Percentiles rank a stretch among this genome's conserved stretches.
phyloP scores from a whole-genome alignment of 2,888 invertebrate species.

The Pyrrhosoma nymphula region DNA sequence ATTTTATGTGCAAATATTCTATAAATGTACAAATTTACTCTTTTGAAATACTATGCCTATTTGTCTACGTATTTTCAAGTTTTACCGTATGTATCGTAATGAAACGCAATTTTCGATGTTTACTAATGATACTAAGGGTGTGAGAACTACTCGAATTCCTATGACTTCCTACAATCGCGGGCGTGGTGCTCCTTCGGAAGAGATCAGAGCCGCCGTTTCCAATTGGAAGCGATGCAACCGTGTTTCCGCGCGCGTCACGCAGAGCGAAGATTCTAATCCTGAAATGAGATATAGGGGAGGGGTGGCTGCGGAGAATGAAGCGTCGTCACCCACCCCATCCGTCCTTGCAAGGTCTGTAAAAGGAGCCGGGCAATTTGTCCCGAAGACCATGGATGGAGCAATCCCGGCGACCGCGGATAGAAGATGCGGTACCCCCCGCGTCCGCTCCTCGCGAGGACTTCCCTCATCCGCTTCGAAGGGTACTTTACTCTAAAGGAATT shows the following conservation, averaged over 20 bases:
- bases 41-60: no score
- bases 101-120: no score
- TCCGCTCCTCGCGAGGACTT: not conserved
- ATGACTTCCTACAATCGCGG: no score
- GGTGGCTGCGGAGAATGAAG: not conserved
- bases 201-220: not conserved
- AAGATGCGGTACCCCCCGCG: not conserved
- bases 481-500: no score
- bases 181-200: no score
- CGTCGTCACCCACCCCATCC: not conserved
- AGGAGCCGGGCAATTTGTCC: constrained; percentile 28
- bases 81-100: no score
- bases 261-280: not conserved
- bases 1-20: no score
- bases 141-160: no score
- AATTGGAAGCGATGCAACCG: not conserved
- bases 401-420: not conserved
- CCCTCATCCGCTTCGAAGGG: constrained; percentile 3
- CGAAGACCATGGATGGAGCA: constrained; percentile 38
- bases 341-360: constrained; percentile 34
- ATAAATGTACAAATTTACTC: no score
- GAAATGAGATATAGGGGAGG: not conserved
- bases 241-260: not conserved
- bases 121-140: no score
- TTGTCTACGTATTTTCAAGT: no score